Evolutionary conservation across 2,888 invertebrate genomes (phyloP).

Genomic region (Tryphoninae sp.): DNA sequence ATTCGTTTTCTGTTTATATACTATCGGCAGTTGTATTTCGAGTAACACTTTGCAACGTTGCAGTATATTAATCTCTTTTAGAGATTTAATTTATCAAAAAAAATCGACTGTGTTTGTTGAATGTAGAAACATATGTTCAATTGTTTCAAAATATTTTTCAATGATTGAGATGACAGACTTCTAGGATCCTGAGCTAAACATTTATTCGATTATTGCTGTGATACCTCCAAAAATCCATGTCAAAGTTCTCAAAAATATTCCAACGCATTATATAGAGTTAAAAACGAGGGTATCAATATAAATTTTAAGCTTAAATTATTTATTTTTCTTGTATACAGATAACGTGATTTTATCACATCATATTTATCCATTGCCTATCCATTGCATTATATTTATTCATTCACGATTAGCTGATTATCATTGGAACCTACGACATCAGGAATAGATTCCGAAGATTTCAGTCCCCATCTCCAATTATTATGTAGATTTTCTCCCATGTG

Average conservation of each 20-base stretch:
- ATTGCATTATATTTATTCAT: constrained; percentile 20
- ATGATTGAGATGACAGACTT: background rate
- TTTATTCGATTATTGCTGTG: constrained; percentile 2
- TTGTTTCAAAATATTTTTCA: background rate
- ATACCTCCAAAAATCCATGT: background rate
- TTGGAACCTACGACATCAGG: constrained; percentile 12
- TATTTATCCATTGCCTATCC: constrained; percentile 33
- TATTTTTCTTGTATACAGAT: constrained; percentile 30
- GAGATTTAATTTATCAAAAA: constrained; percentile 1
- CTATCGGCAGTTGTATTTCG: constrained; percentile 32
- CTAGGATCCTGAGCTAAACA: constrained; percentile 1
- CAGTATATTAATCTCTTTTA: constrained; percentile 5
- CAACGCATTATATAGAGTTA: background rate
- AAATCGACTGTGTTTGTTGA: too few species aligned
- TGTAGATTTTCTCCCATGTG: constrained; percentile 13
- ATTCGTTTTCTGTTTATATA: constrained; percentile 4
- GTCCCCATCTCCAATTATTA: constrained; percentile 24
- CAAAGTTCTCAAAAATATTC: background rate
- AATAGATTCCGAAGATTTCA: constrained; percentile 39
- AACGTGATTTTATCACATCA: constrained; percentile 35
- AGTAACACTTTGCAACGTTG: background rate
- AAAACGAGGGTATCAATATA: constrained; percentile 24
- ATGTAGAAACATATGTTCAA: too few species aligned
- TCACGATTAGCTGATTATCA: constrained; percentile 18
- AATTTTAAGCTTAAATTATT: constrained; percentile 39